These are phyloP conservation scores for Puffinus mauretanicus DNA, from an alignment of 2,113 vertebrate species.

Conservation along the genomic window DNA sequence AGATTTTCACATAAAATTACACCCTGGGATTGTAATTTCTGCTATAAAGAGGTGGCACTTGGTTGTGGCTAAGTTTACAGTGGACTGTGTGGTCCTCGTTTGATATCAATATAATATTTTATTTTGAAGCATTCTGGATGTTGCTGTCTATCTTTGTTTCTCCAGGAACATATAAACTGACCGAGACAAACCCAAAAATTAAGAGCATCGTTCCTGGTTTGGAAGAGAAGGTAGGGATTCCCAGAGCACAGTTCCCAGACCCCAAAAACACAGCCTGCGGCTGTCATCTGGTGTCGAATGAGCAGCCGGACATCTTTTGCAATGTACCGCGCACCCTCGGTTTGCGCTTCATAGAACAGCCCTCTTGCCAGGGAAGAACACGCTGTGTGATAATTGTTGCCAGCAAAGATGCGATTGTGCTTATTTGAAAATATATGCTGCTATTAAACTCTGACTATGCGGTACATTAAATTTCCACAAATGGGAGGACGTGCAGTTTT, in stretches of 20 bases:
- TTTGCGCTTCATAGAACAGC: neutral
- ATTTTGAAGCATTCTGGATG: neutral
- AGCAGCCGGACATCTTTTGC: no score
- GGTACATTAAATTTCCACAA: neutral
- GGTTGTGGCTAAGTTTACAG: neutral
- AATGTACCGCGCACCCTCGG: accelerated
- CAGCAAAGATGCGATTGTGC: neutral
- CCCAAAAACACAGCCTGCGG: neutral
- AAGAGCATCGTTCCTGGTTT: neutral
- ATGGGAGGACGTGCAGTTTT: neutral
- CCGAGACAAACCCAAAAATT: neutral
- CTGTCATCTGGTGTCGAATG: neutral
- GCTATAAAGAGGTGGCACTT: neutral
- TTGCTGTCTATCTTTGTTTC: neutral
- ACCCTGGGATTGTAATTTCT: neutral
- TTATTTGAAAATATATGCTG: neutral
- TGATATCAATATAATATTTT: neutral
- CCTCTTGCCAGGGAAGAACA: neutral
- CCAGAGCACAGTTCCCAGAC: neutral
- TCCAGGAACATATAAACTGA: neutral
- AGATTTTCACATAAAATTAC: neutral
- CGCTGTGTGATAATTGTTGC: accelerated
- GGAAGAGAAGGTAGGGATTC: neutral
- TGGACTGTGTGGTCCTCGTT: neutral
- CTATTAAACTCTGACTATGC: neutral